These are phyloP conservation scores for Barypeithes pellucidus DNA, from an alignment of 2,888 invertebrate species.

Conservation along the genomic window DNA sequence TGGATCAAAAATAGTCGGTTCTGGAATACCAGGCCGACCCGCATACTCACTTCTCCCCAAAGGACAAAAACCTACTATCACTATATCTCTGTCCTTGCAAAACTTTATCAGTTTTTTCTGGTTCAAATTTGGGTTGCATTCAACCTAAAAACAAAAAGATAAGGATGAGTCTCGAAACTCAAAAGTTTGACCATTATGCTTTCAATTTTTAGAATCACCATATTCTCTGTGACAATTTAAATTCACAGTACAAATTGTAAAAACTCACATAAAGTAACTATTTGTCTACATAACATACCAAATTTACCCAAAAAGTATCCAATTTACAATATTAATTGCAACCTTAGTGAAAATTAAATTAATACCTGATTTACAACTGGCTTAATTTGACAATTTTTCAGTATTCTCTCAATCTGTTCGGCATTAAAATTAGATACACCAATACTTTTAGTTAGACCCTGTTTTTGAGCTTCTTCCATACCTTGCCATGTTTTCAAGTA, in stretches of 20 bases:
- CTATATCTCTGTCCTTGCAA: constrained; percentile 77
- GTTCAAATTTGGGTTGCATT: constrained; percentile 79
- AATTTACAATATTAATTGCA: no score
- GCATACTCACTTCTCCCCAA: constrained; percentile 76
- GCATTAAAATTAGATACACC: constrained; percentile 87
- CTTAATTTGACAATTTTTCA: constrained; percentile 74
- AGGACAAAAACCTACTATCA: constrained; percentile 83
- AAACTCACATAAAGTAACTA: no score
- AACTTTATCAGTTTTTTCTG: constrained; percentile 80
- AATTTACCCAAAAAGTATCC: no score
- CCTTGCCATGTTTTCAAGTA: constrained; percentile 84
- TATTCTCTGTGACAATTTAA: no score
- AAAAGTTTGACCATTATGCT: no score
- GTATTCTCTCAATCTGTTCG: constrained; percentile 78
- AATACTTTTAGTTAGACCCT: constrained; percentile 79
- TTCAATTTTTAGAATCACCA: no score
- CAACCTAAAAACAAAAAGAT: constrained; percentile 63
- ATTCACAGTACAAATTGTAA: no score
- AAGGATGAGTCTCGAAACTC: no score
- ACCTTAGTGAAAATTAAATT: no score
- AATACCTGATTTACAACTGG: constrained; percentile 76
- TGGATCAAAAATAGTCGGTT: constrained; percentile 74
- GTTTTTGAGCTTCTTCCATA: constrained; percentile 80
- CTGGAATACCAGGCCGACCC: constrained; percentile 70
- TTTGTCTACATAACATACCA: no score